Conservation (phyloP, 2,888 invertebrate genomes). For the Agrotis clavis region DNA sequence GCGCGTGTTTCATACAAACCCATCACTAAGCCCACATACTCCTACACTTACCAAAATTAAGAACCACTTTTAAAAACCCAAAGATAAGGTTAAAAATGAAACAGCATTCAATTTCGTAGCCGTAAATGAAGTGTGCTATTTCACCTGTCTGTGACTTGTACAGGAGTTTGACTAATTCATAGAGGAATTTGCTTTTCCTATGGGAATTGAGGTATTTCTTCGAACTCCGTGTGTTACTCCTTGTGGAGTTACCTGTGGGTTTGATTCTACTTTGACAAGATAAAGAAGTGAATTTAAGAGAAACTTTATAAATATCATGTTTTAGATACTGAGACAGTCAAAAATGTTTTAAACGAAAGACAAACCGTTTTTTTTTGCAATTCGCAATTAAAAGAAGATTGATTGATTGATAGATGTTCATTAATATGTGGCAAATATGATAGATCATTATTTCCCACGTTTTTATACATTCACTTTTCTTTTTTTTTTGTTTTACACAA, state of each 20-base stretch:
- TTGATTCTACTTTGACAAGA: slow-evolving; percentile 27
- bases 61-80: background rate
- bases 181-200: slow-evolving; percentile 55
- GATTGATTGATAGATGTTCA: no score
- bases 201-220: slow-evolving; percentile 60
- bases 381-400: no score
- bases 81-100: slow-evolving; percentile 7
- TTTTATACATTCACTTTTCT: no score
- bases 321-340: background rate
- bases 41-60: background rate
- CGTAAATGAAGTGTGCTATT: slow-evolving; percentile 1
- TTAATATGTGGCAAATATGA: no score
- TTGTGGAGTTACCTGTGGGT: slow-evolving; percentile 37
- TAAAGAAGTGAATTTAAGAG: background rate
- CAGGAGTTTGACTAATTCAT: slow-evolving; percentile 65
- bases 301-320: no score
- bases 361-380: no score
- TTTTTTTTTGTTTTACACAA: no score
- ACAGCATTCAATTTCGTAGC: background rate
- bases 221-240: slow-evolving; percentile 30
- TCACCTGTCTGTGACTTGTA: slow-evolving; percentile 62
- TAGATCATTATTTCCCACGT: no score
- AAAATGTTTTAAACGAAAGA: no score
- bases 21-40: background rate
- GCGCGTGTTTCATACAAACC: slow-evolving; percentile 52